Evolutionary conservation across 2,797 vertebrate species (phyloP).

Genomic region (Arnoldichthys spilopterus): DNA sequence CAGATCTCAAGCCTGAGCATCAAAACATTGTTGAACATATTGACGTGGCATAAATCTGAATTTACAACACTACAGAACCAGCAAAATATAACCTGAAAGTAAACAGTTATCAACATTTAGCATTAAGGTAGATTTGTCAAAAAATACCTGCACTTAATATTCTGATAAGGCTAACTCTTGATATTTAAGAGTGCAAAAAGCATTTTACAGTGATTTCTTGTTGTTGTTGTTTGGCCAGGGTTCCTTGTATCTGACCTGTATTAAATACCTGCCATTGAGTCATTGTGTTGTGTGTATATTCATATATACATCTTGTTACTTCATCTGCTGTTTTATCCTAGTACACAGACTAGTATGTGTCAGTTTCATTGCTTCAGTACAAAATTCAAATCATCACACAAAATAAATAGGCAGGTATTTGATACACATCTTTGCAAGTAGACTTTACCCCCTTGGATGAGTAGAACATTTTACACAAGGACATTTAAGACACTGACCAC

Average conservation of each 20-base stretch:
- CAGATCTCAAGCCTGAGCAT: conserved; percentile 33
- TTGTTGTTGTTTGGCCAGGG: conserved; percentile 22
- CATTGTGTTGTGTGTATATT: background rate
- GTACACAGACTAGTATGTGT: conserved; percentile 12
- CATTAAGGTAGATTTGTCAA: conserved; percentile 75
- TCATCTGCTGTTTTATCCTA: background rate
- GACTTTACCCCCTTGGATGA: conserved; percentile 11
- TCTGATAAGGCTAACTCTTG: conserved; percentile 77
- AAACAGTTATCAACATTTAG: conserved; percentile 22
- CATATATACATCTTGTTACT: background rate
- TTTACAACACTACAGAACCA: conserved; percentile 34
- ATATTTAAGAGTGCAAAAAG: conserved; percentile 76
- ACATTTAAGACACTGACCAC: conserved; percentile 39
- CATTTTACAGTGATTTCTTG: conserved; percentile 62
- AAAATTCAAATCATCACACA: conserved; percentile 24
- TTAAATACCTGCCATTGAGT: conserved; percentile 39
- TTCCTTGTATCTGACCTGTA: conserved; percentile 32
- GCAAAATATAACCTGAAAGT: conserved; percentile 47
- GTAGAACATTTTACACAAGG: conserved; percentile 29
- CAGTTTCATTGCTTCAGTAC: conserved; percentile 9
- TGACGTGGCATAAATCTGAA: conserved; percentile 29
- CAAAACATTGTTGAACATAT: conserved; percentile 14
- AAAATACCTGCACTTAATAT: conserved; percentile 76
- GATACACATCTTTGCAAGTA: conserved; percentile 27
- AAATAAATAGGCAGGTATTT: conserved; percentile 16